Base-by-base conservation (phyloP, 35 echinoderm and acorn worm species). In the Apostichopus japonicus region DNA sequence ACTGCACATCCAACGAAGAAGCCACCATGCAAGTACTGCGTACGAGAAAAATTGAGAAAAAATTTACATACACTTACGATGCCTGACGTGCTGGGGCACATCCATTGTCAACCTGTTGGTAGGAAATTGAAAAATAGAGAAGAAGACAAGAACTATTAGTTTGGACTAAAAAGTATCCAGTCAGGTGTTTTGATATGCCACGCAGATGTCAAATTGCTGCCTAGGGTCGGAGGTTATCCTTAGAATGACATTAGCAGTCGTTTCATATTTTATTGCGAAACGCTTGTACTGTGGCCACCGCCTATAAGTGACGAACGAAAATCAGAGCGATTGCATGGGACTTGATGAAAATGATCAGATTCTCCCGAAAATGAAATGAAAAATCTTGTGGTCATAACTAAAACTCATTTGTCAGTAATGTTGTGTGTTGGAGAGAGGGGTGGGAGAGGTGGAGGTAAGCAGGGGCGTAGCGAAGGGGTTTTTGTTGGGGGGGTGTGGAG, bases 11-110 rank as follows among this genome's bases (percentile, higher is more conserved):
- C 33, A 23, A 88, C 83, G 83, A 88, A 63, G 79, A 54, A 80
- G 84, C 92, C 79, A 83, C 92, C 92, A 90, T 70, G 76, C 87
- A 90, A 90, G 79, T 79, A 80, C 62, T 82, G 77, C 87, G 19
- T 11, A 90, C 78, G 23, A 21, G 53, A 24, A 93, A 72, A 94
- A 79, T 90, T 56, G 24, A 94, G 78, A 91, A 94, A 94, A 91
- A 84, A 23, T 79, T 93, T 96, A 96, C 97, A 93, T 99, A 99
- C 97, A 99, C 97, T 99, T 99, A 99, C 97, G 97, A 96, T 99
- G 87, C 95, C 97, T 96, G 87, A 96, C 94, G 56, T 93, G 93
- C 52, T 93, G 92, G 59, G 97, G 97, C 33, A 94, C 95, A 84
- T 99, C 97, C 97, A 99, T 99, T 10, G 23, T 84, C 22, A 27